phyloP scores from a whole-genome alignment of 2,797 vertebrate species.

The Aldrovandia affinis region DNA sequence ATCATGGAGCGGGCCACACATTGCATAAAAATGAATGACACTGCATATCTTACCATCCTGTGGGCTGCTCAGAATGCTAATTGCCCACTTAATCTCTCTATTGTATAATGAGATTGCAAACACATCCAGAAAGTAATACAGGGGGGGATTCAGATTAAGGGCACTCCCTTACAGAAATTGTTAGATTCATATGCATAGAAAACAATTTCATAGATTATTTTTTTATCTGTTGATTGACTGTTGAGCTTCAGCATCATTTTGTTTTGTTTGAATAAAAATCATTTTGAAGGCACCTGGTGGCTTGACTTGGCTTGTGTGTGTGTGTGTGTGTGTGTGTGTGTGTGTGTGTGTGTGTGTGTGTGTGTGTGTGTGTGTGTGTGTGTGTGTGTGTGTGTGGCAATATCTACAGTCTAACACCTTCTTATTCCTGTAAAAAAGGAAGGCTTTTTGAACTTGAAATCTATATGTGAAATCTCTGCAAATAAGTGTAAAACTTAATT shows the following conservation, averaged over 20 bases:
- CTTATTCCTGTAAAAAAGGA: too few species aligned
- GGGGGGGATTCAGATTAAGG: conserved; percentile 71
- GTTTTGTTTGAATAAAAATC: background rate
- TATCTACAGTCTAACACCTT: too few species aligned
- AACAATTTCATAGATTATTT: conserved; percentile 27
- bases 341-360: too few species aligned
- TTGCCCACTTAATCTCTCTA: conserved; percentile 78
- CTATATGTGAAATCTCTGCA: too few species aligned
- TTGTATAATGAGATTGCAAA: conserved; percentile 74
- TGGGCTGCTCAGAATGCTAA: conserved; percentile 75
- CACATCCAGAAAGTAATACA: conserved; percentile 61
- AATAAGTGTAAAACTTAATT: too few species aligned
- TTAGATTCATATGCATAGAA: conserved; percentile 15
- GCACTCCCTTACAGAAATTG: conserved; percentile 51
- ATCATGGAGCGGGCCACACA: conserved; percentile 68
- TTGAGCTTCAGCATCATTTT: background rate
- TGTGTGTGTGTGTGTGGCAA: too few species aligned
- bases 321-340: too few species aligned
- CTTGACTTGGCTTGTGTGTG: background rate
- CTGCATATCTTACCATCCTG: conserved; percentile 76
- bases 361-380: too few species aligned
- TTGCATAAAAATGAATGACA: conserved; percentile 81
- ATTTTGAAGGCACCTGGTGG: conserved; percentile 13
- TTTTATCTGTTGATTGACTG: background rate
- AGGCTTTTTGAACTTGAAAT: too few species aligned